Evolutionary conservation across 2,113 vertebrate genomes (phyloP).

Genomic region (Smithornis capensis): DNA sequence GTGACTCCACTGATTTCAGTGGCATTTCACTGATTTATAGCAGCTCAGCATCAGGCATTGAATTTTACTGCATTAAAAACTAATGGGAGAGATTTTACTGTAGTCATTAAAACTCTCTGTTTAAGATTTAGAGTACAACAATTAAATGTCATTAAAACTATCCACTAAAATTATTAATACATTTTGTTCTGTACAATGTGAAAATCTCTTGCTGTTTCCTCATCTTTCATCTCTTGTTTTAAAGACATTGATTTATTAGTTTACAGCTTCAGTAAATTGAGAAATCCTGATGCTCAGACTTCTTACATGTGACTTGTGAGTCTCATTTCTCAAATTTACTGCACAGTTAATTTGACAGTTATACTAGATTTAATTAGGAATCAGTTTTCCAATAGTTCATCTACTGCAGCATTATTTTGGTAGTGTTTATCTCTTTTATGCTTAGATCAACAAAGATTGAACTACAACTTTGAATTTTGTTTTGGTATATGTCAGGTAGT

Average conservation of each 20-base stretch:
- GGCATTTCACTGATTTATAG: background rate
- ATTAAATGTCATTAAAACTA: constrained; percentile 19
- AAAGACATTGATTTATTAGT: constrained; percentile 37
- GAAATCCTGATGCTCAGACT: background rate
- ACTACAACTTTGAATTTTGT: background rate
- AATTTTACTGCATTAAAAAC: background rate
- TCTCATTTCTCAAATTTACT: background rate
- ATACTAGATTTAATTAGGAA: constrained; percentile 28
- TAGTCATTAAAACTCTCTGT: background rate
- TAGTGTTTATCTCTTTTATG: background rate
- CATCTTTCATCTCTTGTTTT: constrained; percentile 34
- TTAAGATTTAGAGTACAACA: background rate
- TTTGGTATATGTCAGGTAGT: background rate
- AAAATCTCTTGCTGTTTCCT: background rate
- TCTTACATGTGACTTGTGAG: constrained; percentile 25
- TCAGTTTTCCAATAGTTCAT: background rate
- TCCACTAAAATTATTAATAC: background rate
- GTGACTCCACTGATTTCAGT: background rate
- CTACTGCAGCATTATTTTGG: background rate
- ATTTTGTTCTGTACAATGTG: background rate
- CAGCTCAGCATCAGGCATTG: background rate
- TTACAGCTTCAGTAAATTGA: background rate
- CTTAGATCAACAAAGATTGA: background rate
- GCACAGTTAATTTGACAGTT: background rate
- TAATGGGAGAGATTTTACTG: background rate